A percentile compares a stretch with the other conserved stretches of the same genome.
phyloP scores from a whole-genome alignment of 2,888 invertebrate species.

The Ormyrus nitidulus region DNA sequence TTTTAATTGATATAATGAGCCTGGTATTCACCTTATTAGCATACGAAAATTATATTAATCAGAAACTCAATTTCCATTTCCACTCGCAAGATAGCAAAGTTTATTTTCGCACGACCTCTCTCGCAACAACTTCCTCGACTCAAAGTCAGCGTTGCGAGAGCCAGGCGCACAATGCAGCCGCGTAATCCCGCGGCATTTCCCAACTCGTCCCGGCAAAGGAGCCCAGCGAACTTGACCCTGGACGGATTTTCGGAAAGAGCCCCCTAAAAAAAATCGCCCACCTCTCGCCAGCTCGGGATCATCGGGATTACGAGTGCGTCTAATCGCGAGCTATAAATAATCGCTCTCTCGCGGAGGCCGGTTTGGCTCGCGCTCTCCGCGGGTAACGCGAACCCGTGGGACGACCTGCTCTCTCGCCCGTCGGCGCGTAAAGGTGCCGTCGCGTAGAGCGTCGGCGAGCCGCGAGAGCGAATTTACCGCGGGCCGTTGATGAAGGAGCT shows the following conservation, averaged over 20 bases:
- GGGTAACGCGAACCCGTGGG: conserved; percentile 17
- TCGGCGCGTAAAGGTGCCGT: not conserved
- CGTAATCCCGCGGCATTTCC: not conserved
- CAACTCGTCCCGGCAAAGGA: not conserved
- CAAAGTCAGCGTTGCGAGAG: conserved; percentile 12
- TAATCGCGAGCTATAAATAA: conserved; percentile 73
- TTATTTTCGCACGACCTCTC: conserved; percentile 21
- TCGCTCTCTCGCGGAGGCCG: conserved; percentile 62
- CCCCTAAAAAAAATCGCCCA: not conserved
- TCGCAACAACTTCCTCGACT: conserved; percentile 8
- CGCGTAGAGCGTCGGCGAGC: no score
- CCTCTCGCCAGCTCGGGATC: conserved; percentile 58
- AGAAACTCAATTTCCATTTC: no score
- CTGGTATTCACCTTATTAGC: no score
- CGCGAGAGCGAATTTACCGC: no score
- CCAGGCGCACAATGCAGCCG: not conserved
- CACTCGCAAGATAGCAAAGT: not conserved
- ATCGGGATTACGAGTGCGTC: conserved; percentile 65
- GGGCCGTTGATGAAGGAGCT: no score
- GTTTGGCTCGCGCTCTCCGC: conserved; percentile 42
- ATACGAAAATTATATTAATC: no score
- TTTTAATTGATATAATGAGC: no score
- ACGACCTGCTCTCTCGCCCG: not conserved
- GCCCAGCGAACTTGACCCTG: conserved; percentile 36
- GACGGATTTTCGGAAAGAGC: not conserved